phyloP scores from a whole-genome alignment of 2,797 vertebrate species.

The Moxostoma hubbsi region DNA sequence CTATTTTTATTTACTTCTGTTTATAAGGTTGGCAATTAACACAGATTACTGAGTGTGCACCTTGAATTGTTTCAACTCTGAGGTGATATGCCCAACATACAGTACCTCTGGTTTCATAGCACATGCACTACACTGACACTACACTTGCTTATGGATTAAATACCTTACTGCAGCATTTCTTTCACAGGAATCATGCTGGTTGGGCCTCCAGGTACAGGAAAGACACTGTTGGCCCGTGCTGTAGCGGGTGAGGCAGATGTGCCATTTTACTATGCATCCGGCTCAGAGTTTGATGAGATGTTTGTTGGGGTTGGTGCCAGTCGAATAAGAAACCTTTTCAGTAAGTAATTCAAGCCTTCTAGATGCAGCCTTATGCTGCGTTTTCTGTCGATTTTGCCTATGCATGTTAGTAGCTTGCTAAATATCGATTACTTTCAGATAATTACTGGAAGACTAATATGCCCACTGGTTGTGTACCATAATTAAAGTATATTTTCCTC shows the following conservation, averaged over 20 bases:
- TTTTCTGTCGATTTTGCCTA: background rate
- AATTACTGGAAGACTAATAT: too few relatives aligned
- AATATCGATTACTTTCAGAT: too few relatives aligned
- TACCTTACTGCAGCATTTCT: background rate
- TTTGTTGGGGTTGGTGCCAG: slow-evolving; percentile 99
- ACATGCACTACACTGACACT: too few relatives aligned
- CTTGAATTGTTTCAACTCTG: too few relatives aligned
- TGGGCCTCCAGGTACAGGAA: slow-evolving; percentile 96
- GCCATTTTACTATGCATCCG: slow-evolving; percentile 96
- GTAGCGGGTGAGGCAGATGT: slow-evolving; percentile 98
- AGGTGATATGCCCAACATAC: too few relatives aligned
- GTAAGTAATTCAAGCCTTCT: slow-evolving; percentile 73
- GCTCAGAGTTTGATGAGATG: slow-evolving; percentile 99
- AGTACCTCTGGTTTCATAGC: too few relatives aligned
- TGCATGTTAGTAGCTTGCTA: background rate
- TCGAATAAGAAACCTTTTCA: slow-evolving; percentile 96
- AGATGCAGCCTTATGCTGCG: background rate
- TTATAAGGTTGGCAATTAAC: too few relatives aligned
- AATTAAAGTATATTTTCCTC: slow-evolving; percentile 11
- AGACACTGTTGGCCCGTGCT: slow-evolving; percentile 94
- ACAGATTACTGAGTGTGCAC: too few relatives aligned
- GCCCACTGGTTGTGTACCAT: too few relatives aligned
- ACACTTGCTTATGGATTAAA: background rate
- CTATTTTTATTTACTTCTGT: too few relatives aligned
- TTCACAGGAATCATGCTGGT: slow-evolving; percentile 88